Percentiles rank a stretch among this genome's conserved stretches.
phyloP scores from a whole-genome alignment of 2,113 vertebrate genomes.

The Dromas ardeola region DNA sequence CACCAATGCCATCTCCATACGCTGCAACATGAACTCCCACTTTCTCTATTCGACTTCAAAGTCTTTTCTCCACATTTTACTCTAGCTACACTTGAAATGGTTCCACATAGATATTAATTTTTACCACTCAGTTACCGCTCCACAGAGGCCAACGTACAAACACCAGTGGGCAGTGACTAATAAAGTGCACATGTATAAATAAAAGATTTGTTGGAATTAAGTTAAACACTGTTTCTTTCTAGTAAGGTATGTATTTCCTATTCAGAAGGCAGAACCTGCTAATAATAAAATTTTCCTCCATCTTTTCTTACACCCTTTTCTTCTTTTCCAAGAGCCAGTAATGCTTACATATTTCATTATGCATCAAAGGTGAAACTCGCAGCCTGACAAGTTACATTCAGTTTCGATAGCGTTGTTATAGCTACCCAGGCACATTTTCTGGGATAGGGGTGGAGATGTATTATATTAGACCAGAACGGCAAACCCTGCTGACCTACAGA shows the following conservation, averaged over 20 bases:
- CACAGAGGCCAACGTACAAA: background rate
- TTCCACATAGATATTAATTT: background rate
- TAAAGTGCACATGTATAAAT: background rate
- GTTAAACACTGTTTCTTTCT: background rate
- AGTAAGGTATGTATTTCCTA: background rate
- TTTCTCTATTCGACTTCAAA: background rate
- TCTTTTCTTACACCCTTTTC: background rate
- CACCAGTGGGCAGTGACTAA: background rate
- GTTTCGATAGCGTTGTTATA: background rate
- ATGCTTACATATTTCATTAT: background rate
- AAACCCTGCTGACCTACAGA: background rate
- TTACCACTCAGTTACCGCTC: background rate
- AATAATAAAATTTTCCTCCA: background rate
- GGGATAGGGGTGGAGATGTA: background rate
- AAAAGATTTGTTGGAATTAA: background rate
- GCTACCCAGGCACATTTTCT: background rate
- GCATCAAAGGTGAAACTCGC: background rate
- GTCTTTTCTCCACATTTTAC: background rate
- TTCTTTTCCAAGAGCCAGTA: background rate
- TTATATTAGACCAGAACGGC: background rate
- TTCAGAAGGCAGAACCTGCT: background rate
- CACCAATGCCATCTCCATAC: background rate
- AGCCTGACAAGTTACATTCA: background rate
- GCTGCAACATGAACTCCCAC: background rate
- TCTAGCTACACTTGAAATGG: background rate